Evolutionary conservation across 2,797 vertebrate species (phyloP).

Genomic region (Prunella strophiata): DNA sequence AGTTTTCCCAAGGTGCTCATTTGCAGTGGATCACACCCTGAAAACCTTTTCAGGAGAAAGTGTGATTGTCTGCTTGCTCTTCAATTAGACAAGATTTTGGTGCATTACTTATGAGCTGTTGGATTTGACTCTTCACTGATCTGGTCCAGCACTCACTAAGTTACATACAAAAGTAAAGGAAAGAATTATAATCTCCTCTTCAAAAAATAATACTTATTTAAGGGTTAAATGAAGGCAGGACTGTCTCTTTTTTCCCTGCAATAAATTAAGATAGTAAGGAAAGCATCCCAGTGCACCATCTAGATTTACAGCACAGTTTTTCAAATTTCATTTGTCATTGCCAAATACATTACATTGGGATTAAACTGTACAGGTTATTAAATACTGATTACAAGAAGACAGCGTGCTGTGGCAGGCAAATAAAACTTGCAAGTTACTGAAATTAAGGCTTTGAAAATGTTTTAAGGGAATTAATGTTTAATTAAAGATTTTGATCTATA

Average conservation of each 20-base stretch:
- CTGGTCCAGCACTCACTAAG: neutral
- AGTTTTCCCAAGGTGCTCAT: neutral
- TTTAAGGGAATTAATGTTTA: slow-evolving; percentile 51
- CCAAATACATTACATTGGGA: neutral
- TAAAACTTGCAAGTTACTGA: neutral
- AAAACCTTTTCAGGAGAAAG: neutral
- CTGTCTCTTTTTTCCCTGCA: neutral
- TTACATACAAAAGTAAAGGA: neutral
- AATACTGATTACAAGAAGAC: slow-evolving; percentile 15
- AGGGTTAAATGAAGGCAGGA: neutral
- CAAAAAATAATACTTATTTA: neutral
- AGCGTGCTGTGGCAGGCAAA: neutral
- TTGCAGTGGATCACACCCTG: neutral
- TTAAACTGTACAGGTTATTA: slow-evolving; percentile 28
- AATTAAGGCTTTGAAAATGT: slow-evolving; percentile 26
- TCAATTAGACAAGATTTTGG: neutral
- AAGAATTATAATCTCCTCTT: neutral
- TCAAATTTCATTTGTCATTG: slow-evolving; percentile 8
- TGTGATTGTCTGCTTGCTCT: neutral
- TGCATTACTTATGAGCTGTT: neutral
- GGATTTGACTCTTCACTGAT: neutral
- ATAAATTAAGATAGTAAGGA: neutral
- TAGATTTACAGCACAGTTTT: neutral
- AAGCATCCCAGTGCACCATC: neutral
- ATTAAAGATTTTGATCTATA: slow-evolving; percentile 29